Conservation (phyloP, 2,888 invertebrate species). For the Teleiodes luculella region DNA sequence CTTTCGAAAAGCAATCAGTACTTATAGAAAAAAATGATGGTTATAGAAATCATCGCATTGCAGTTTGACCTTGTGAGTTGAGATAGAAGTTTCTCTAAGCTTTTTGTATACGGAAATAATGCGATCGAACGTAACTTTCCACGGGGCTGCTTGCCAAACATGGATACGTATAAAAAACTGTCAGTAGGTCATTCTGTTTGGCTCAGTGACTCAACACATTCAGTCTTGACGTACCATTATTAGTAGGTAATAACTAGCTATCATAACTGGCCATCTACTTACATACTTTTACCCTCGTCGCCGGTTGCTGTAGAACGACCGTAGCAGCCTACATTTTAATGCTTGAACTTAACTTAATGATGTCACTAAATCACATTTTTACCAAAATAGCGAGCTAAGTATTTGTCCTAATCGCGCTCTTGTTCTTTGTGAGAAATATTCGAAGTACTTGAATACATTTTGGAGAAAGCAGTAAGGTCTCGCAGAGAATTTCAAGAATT, state of each 20-base stretch:
- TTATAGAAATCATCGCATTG: too few species aligned
- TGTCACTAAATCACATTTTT: not conserved
- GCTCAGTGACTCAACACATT: not conserved
- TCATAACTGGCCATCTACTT: slow-evolving; percentile 4
- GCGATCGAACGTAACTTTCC: not conserved
- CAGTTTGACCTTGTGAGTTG: too few species aligned
- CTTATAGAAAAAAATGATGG: too few species aligned
- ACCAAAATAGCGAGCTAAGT: too few species aligned
- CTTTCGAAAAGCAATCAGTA: too few species aligned
- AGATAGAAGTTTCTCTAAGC: not conserved
- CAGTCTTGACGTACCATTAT: too few species aligned
- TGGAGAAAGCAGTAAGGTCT: too few species aligned
- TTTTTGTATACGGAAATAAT: not conserved
- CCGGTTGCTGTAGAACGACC: not conserved
- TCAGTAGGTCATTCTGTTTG: slow-evolving; percentile 4
- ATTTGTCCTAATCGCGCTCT: too few species aligned
- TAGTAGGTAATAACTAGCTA: not conserved
- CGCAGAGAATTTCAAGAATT: too few species aligned
- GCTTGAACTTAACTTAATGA: not conserved
- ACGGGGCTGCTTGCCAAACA: not conserved
- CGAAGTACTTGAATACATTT: too few species aligned
- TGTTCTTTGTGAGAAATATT: too few species aligned
- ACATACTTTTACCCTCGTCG: not conserved
- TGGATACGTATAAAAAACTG: not conserved
- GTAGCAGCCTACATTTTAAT: not conserved